Conservation (phyloP, 1,140 invertebrate genomes). For the Paralvinella palmiformis region DNA sequence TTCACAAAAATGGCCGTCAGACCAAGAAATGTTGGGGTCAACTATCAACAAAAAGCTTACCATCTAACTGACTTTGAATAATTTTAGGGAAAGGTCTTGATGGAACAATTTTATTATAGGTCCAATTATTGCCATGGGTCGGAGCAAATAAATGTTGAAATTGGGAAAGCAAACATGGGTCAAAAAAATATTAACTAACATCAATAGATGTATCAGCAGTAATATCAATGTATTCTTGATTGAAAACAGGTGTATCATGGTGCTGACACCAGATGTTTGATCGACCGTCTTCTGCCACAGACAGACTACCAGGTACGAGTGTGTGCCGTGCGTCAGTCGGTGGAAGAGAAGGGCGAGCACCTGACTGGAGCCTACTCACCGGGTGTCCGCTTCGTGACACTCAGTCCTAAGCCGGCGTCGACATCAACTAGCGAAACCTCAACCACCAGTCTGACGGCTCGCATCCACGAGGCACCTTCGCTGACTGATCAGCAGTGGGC, state of each 20-base stretch:
- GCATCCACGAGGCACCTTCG: conserved; percentile 16
- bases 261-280: conserved; percentile 57
- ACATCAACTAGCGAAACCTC: background rate
- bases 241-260: conserved; percentile 70
- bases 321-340: conserved; percentile 58
- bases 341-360: conserved; percentile 31
- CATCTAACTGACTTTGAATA: too few species aligned
- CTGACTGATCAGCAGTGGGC: conserved; percentile 63
- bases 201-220: background rate
- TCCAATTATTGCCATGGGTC: too few species aligned
- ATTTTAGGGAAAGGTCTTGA: too few species aligned
- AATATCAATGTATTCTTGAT: conserved; percentile 10
- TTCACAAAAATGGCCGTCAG: too few species aligned
- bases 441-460: background rate
- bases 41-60: too few species aligned
- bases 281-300: conserved; percentile 64
- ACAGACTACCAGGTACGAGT: conserved; percentile 68
- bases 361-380: conserved; percentile 63
- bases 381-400: conserved; percentile 56
- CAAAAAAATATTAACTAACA: background rate
- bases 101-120: too few species aligned
- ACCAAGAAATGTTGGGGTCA: too few species aligned
- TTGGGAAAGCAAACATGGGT: background rate
- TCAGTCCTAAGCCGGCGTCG: conserved; percentile 29
- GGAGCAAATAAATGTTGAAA: too few species aligned